Evolutionary conservation across 1,140 invertebrate species (phyloP), one percentile per base, ranked within the genome.

Genomic region (Drosophila hydei): DNA sequence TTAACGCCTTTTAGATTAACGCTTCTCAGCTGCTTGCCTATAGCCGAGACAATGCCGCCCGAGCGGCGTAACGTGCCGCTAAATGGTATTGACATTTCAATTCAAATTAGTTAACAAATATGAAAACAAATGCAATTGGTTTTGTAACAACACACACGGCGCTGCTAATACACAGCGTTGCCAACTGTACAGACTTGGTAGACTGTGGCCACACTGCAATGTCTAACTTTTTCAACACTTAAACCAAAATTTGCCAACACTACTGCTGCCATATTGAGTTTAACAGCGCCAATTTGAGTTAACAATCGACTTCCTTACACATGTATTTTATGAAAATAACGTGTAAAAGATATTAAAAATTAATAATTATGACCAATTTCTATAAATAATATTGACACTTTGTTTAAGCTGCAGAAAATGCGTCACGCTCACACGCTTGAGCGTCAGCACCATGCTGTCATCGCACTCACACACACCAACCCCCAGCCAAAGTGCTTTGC

Each of bases 1-100:
- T 95, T 95, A 0, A 96, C 94, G n/a, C 96, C 96, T 91, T 96
- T 95, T 16, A 97, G 93, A 92, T 95, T 96, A 7, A 97, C 81
- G 58, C 78, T 71, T 80, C 93, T 95, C 43, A 96, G 68, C 91
- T 96, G 95, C 90, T 95, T 95, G 43, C 83, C 91, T 59, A 96
- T 94, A 40, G 95, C 94, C 78, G 94, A 94, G 30, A 95, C 92
- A 19, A 95, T 59, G 36, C 95, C 95, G 14, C 90, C 92, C 0
- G 94, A 95, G 58, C 94, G 93, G 54, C 90, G 91, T 30, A 94
- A 81, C 14, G 93, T 93, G 62, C 96, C 95, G 92, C 94, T 95
- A 76, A 93, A 94, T 47, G 93, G 93, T 80, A 96, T 93, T 56
- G 95, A 95, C 95, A 96, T 91, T 72, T 74, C 19, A 59, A 61